Evolutionary conservation across 2,888 invertebrate species (phyloP).

Genomic region (Phengaris arion): DNA sequence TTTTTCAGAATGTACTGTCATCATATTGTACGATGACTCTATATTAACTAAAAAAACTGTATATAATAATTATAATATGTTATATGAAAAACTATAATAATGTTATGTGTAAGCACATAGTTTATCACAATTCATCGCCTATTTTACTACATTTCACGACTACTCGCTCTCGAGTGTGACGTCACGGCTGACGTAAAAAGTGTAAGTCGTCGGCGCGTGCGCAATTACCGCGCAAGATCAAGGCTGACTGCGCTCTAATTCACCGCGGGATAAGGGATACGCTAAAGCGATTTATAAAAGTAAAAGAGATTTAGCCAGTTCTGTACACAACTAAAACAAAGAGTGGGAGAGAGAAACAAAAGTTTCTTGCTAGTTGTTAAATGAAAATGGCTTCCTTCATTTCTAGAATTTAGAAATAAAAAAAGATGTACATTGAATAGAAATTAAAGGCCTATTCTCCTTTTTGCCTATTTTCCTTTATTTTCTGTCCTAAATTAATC

Average conservation of each 20-base stretch:
- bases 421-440: neutral
- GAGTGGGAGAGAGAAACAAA: too few species aligned
- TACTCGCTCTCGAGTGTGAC: constrained; percentile 22
- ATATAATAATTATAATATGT: too few species aligned
- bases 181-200: constrained; percentile 33
- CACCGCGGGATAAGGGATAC: constrained; percentile 37
- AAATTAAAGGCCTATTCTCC: too few species aligned
- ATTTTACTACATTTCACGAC: constrained; percentile 6
- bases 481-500: too few species aligned
- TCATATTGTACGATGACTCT: too few species aligned
- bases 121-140: neutral
- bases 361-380: too few species aligned
- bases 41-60: too few species aligned
- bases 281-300: constrained; percentile 43
- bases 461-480: too few species aligned
- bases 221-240: constrained; percentile 63
- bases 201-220: constrained; percentile 47
- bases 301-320: neutral
- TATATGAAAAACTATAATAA: too few species aligned
- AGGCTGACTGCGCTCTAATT: constrained; percentile 44
- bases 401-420: neutral
- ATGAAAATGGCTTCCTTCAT: neutral
- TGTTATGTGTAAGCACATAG: neutral
- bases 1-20: too few species aligned
- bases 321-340: neutral